Conservation (phyloP, 2,888 invertebrate genomes). For the Coelogynopora nodosa region DNA sequence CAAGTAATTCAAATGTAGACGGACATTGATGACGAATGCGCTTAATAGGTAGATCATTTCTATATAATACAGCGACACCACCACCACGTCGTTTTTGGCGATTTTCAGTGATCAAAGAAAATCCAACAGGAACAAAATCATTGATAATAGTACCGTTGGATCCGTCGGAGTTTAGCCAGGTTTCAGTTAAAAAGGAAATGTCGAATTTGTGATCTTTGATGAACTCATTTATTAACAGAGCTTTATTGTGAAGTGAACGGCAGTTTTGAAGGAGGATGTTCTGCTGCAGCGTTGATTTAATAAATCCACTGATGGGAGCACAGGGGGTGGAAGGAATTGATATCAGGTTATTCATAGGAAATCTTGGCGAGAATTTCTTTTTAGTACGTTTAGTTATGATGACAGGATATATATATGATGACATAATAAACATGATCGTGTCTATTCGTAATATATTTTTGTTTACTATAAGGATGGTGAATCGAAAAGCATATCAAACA, state of each 20-base stretch:
- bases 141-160: conserved; percentile 28
- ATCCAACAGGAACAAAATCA: conserved; percentile 31
- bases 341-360: conserved; percentile 31
- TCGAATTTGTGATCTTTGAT: conserved; percentile 31
- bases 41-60: conserved; percentile 31
- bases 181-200: conserved; percentile 25
- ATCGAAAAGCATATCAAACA: no score
- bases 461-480: no score
- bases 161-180: conserved; percentile 24
- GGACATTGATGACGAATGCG: conserved; percentile 25
- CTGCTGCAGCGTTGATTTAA: conserved; percentile 27
- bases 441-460: no score
- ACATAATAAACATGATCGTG: no score
- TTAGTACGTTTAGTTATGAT: conserved; percentile 28
- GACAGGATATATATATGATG: no score
- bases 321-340: conserved; percentile 24
- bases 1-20: conserved; percentile 29
- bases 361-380: conserved; percentile 28
- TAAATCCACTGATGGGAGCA: conserved; percentile 31
- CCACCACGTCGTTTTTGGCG: conserved; percentile 20
- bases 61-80: conserved; percentile 31
- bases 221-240: conserved; percentile 24
- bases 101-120: conserved; percentile 31
- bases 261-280: conserved; percentile 31
- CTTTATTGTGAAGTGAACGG: conserved; percentile 29